phyloP scores from a whole-genome alignment of 2,113 vertebrate species.

The Triplophysa dalaica region DNA sequence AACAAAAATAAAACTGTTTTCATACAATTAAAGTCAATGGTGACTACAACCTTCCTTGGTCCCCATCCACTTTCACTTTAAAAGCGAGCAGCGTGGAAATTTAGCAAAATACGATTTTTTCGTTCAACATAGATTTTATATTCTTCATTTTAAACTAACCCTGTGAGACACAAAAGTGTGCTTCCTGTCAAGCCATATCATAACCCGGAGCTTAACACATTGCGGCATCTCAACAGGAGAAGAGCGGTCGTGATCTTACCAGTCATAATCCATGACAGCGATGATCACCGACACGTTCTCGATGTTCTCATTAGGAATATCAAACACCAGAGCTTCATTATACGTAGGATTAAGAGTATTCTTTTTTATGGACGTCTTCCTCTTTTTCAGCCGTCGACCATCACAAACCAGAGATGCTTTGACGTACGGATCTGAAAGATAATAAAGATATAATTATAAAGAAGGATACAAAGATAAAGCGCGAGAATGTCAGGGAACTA shows the following conservation, averaged over 20 bases:
- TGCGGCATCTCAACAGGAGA: conserved; percentile 18
- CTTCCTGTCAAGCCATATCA: conserved; percentile 21
- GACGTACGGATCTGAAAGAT: conserved; percentile 84
- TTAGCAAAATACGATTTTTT: no score
- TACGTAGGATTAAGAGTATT: conserved; percentile 92
- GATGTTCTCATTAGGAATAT: conserved; percentile 90
- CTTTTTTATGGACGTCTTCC: conserved; percentile 95
- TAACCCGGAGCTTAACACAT: conserved; percentile 9
- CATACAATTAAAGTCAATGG: no score
- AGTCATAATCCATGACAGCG: conserved; percentile 91
- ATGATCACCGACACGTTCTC: conserved; percentile 86
- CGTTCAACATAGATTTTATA: no score
- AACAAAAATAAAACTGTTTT: no score
- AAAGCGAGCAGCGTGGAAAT: no score
- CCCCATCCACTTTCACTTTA: no score
- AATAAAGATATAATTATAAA: neutral
- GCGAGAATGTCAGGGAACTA: neutral
- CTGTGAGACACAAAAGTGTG: conserved; percentile 30
- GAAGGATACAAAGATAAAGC: neutral
- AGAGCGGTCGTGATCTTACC: conserved; percentile 72
- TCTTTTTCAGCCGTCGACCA: conserved; percentile 88
- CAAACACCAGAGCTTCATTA: conserved; percentile 91
- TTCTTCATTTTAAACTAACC: neutral
- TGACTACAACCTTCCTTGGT: no score
- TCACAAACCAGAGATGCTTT: conserved; percentile 92